Percentiles rank a stretch among this genome's conserved stretches.
phyloP scores from a whole-genome alignment of 2,797 vertebrate species.

The Hozukius guyotensis region DNA sequence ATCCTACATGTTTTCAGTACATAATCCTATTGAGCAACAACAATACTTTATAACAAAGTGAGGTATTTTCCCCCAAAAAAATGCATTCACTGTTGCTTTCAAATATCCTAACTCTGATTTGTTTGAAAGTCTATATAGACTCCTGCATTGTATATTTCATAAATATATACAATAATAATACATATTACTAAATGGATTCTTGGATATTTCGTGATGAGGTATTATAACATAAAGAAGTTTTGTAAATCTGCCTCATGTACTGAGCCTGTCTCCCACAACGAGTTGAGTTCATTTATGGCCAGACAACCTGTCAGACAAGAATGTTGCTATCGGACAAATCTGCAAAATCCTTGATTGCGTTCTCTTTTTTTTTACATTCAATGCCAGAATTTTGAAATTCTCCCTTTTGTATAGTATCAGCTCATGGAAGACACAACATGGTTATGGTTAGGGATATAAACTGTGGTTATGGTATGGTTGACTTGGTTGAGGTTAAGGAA shows the following conservation, averaged over 20 bases:
- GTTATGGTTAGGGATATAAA: not conserved
- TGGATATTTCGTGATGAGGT: not conserved
- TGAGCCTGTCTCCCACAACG: not conserved
- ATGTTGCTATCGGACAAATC: not conserved
- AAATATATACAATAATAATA: not conserved
- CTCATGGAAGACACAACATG: not conserved
- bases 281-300: not conserved
- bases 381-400: not conserved
- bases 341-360: not conserved
- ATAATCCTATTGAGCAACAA: not conserved
- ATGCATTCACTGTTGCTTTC: not conserved
- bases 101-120: not conserved
- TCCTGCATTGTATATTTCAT: not conserved
- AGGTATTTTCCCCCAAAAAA: not conserved
- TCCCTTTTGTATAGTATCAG: not conserved
- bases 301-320: not conserved
- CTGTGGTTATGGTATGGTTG: not conserved
- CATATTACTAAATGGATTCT: not conserved
- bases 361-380: not conserved
- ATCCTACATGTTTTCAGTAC: constrained; percentile 6
- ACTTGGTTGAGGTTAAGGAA: not conserved
- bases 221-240: not conserved
- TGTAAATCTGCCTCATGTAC: not conserved
- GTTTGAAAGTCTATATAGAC: not conserved
- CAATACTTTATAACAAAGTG: not conserved